Percentiles rank a stretch among this genome's conserved stretches.
Conservation (phyloP, 2,797 vertebrate species). For the Tachyglossus aculeatus region DNA sequence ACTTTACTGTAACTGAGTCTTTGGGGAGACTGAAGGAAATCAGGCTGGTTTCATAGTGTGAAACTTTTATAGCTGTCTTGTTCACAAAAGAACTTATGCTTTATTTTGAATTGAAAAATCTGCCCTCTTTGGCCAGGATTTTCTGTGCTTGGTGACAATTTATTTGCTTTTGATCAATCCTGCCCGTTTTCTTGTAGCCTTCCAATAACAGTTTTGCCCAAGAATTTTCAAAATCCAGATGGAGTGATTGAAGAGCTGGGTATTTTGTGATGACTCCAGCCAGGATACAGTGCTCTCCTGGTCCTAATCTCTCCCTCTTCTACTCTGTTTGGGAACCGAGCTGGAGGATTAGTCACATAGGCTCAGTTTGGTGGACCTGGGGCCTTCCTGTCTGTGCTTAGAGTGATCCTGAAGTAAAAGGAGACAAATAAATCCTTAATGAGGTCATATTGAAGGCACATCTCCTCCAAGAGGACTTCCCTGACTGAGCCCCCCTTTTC, state of each 20-base stretch:
- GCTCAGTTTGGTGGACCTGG: no score
- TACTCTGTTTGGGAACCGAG: no score
- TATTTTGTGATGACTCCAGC: background rate
- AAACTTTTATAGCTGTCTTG: constrained; percentile 45
- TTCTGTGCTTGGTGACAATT: constrained; percentile 24
- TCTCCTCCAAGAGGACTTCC: no score
- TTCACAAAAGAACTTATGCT: constrained; percentile 16
- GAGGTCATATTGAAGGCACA: no score
- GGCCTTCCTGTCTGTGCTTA: no score
- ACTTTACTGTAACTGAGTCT: background rate
- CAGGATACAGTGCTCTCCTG: background rate
- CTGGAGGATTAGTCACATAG: no score
- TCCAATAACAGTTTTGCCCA: constrained; percentile 13
- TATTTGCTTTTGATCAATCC: constrained; percentile 45
- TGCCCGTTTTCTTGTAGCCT: constrained; percentile 18
- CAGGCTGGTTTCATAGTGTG: background rate
- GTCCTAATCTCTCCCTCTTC: no score
- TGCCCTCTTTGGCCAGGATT: constrained; percentile 3
- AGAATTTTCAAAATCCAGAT: constrained; percentile 24
- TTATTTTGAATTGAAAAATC: constrained; percentile 47
- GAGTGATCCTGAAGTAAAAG: no score
- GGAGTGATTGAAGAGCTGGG: background rate
- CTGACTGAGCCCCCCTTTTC: no score
- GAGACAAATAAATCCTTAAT: no score
- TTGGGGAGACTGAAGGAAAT: no score